phyloP scores from a whole-genome alignment of 2,888 invertebrate genomes.

The Coenonympha arcania region DNA sequence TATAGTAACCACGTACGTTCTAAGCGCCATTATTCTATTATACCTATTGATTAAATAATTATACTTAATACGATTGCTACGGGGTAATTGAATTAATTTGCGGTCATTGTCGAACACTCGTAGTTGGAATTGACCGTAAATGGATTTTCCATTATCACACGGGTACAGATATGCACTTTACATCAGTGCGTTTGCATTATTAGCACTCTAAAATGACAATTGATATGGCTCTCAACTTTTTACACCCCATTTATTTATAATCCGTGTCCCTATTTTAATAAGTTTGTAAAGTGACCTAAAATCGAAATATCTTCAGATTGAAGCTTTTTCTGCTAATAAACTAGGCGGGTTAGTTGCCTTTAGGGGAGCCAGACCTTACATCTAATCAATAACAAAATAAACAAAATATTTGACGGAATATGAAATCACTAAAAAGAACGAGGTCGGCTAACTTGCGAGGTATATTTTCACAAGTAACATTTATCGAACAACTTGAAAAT shows the following conservation, averaged over 20 bases:
- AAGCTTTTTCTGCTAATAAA: background rate
- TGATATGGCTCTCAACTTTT: background rate
- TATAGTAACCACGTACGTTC: background rate
- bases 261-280: no score
- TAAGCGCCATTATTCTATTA: conserved; percentile 2
- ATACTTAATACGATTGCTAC: conserved; percentile 11
- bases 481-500: no score
- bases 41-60: conserved; percentile 5
- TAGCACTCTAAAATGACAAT: background rate
- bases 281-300: no score
- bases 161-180: conserved; percentile 16
- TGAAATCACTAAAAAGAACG: no score
- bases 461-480: no score
- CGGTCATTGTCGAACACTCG: conserved; percentile 14
- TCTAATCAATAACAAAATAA: no score
- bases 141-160: conserved; percentile 22
- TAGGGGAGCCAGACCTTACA: no score
- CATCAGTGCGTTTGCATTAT: conserved; percentile 9
- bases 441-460: no score
- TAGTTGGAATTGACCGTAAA: conserved; percentile 18
- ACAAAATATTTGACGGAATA: no score
- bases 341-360: no score
- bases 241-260: background rate
- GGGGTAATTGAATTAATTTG: conserved; percentile 25
- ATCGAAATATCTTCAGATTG: background rate